These are phyloP conservation scores for Caenorhabditis panamensis DNA, from an alignment of 2,888 invertebrate genomes.

Conservation along the genomic window DNA sequence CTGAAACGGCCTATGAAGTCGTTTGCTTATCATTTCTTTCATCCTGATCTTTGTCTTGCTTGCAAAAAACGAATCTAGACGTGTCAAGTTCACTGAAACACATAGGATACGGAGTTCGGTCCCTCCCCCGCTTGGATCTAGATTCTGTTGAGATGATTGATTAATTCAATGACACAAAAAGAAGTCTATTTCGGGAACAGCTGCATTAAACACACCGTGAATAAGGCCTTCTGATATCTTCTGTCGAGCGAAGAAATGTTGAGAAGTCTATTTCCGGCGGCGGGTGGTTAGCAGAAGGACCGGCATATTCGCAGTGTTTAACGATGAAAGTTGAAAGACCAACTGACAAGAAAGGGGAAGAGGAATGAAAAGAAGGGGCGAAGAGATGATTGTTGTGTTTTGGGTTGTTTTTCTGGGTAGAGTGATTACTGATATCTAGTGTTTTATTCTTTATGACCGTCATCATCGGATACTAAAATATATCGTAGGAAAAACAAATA, in stretches of 20 bases:
- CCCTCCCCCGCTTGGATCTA: neutral
- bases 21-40: neutral
- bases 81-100: conserved; percentile 18
- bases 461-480: too few species aligned
- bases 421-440: neutral
- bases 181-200: conserved; percentile 42
- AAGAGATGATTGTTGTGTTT: conserved; percentile 8
- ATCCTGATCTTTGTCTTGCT: neutral
- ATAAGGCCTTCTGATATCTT: neutral
- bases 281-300: conserved; percentile 7
- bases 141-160: conserved; percentile 34
- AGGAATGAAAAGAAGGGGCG: neutral
- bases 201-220: conserved; percentile 9
- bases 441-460: too few species aligned
- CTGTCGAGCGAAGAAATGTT: conserved; percentile 30
- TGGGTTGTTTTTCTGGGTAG: neutral
- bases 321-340: conserved; percentile 53
- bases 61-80: neutral
- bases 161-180: conserved; percentile 16
- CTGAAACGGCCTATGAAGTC: neutral
- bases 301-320: conserved; percentile 42
- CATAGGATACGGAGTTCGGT: neutral
- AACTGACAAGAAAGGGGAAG: neutral
- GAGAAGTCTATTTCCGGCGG: conserved; percentile 42
- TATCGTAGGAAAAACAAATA: too few species aligned